These are phyloP conservation scores for Dinomys branickii DNA, from an alignment of 2,113 vertebrate genomes.

Conservation along the genomic window DNA sequence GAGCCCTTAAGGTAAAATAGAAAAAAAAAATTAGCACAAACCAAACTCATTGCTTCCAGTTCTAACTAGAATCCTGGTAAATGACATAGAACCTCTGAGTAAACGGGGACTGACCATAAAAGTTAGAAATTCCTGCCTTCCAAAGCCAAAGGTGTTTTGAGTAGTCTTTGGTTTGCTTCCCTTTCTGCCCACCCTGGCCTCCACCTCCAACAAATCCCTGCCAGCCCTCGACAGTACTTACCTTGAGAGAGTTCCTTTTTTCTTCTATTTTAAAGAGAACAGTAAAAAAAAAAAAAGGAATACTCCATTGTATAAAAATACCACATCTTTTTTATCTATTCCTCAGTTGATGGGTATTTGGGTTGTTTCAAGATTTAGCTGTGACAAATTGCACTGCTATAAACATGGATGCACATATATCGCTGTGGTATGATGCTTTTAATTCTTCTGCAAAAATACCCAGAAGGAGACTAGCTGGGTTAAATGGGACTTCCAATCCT, in stretches of 20 bases:
- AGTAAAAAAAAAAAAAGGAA: too few species aligned
- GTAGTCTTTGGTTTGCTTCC: background rate
- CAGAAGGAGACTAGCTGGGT: too few species aligned
- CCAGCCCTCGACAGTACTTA: background rate
- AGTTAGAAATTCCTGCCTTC: background rate
- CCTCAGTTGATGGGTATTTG: too few species aligned
- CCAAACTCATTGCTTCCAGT: background rate
- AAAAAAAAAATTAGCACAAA: background rate
- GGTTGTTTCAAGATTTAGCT: too few species aligned
- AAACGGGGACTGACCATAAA: background rate
- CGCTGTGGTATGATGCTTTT: too few species aligned
- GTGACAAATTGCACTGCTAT: too few species aligned
- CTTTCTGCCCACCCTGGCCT: background rate
- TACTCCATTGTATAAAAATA: too few species aligned
- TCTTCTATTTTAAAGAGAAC: too few species aligned
- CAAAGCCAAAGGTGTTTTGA: background rate
- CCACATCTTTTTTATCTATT: too few species aligned
- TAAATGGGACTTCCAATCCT: too few species aligned
- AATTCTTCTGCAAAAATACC: too few species aligned
- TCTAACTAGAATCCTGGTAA: conserved; percentile 8
- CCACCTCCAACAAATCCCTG: background rate
- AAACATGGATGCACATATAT: too few species aligned
- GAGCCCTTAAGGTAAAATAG: background rate
- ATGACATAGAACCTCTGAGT: background rate
- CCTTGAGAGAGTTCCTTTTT: background rate